phyloP scores from a whole-genome alignment of 2,888 invertebrate genomes.

The Caenorhabditis uteleia region DNA sequence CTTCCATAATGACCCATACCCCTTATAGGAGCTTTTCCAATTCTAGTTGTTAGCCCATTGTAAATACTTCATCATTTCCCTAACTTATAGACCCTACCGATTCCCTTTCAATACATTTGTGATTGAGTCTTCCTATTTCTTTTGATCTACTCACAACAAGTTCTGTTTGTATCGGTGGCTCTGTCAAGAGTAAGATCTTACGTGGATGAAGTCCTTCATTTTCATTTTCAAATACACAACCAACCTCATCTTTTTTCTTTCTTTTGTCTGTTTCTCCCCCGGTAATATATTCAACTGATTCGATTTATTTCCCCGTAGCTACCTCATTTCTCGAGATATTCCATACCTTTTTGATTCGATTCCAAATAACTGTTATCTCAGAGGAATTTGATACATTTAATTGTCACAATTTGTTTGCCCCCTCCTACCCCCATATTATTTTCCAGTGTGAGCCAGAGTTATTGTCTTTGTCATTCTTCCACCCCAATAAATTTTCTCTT shows the following conservation, averaged over 20 bases:
- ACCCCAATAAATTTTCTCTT: constrained; percentile 14
- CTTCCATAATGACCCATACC: background rate
- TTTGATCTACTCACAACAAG: constrained; percentile 1
- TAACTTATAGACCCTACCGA: background rate
- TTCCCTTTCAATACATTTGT: constrained; percentile 1
- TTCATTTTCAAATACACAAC: background rate
- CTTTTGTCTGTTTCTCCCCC: constrained; percentile 2
- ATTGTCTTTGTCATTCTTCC: background rate
- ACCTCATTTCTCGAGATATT: constrained; percentile 4
- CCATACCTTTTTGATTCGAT: background rate
- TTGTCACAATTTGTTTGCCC: constrained; percentile 3
- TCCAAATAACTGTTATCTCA: constrained; percentile 2
- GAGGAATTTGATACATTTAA: background rate
- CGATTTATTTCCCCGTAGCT: background rate
- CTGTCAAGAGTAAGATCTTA: constrained; percentile 16
- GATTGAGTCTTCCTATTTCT: background rate
- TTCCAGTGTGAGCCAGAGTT: background rate
- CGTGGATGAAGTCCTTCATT: constrained; percentile 11
- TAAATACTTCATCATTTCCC: background rate
- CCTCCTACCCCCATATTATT: background rate
- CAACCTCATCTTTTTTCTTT: background rate
- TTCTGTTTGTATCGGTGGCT: constrained; percentile 17
- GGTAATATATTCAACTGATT: constrained; percentile 4
- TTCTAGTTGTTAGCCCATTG: background rate
- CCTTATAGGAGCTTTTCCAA: constrained; percentile 1